phyloP scores from a whole-genome alignment of 1,140 invertebrate species.

The Zaprionus nigranus region DNA sequence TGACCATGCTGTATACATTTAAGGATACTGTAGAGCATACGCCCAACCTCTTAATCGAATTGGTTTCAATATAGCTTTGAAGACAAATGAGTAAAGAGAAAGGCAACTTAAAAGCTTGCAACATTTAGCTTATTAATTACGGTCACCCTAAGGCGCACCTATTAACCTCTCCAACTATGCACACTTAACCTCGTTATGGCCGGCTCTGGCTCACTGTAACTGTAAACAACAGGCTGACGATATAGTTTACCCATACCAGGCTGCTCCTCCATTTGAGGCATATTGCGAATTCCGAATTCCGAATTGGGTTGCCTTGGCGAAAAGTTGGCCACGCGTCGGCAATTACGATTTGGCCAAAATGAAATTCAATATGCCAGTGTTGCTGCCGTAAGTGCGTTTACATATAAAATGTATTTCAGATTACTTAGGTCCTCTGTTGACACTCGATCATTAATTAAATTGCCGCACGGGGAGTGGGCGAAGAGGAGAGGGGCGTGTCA shows the following conservation, averaged over 20 bases:
- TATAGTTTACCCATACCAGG: background rate
- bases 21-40: too few species aligned
- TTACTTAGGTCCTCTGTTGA: conserved; percentile 63
- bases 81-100: background rate
- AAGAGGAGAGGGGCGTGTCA: background rate
- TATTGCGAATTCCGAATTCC: conserved; percentile 1
- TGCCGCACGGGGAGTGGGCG: conserved; percentile 55
- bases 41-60: too few species aligned
- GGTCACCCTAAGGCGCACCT: background rate
- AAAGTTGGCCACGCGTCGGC: conserved; percentile 45
- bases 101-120: background rate
- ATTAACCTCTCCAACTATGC: background rate
- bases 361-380: conserved; percentile 55
- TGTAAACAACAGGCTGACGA: background rate
- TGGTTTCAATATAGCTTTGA: too few species aligned
- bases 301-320: conserved; percentile 20
- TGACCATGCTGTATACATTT: background rate
- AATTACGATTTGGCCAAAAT: conserved; percentile 58
- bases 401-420: conserved; percentile 64
- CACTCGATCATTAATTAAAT: conserved; percentile 81
- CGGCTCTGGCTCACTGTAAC: background rate
- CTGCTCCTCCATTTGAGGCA: background rate
- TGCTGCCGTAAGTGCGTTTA: background rate
- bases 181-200: background rate
- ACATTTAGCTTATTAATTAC: background rate